phyloP scores from a whole-genome alignment of 2,797 vertebrate genomes.

The Acanthis flammea region DNA sequence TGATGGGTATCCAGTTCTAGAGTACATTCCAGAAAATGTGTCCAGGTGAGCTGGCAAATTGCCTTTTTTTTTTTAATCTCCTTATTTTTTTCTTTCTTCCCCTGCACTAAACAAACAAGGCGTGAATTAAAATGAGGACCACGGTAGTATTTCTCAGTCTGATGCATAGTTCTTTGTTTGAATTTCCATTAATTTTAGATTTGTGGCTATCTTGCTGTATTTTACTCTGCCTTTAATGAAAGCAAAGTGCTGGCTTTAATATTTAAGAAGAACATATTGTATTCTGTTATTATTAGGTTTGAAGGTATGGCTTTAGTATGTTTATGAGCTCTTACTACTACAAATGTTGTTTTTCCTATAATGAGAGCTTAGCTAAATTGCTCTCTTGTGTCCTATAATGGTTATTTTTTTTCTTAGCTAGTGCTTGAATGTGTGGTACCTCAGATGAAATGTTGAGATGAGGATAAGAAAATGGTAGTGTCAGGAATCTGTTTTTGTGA shows the following conservation, averaged over 20 bases:
- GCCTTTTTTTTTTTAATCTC: too few relatives aligned
- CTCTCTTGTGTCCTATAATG: constrained; percentile 28
- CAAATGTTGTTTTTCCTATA: constrained; percentile 55
- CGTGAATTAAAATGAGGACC: not conserved
- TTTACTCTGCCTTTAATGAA: constrained; percentile 25
- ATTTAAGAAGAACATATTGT: constrained; percentile 37
- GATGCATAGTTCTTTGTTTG: not conserved
- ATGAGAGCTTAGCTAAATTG: constrained; percentile 37
- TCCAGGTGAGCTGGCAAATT: constrained; percentile 74
- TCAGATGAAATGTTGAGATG: not conserved
- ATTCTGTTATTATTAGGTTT: constrained; percentile 13
- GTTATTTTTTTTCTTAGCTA: not conserved
- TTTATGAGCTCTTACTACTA: not conserved
- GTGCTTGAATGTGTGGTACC: not conserved
- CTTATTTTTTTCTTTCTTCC: not conserved
- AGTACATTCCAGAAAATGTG: constrained; percentile 92
- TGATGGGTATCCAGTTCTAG: constrained; percentile 91
- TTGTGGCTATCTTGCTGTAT: not conserved
- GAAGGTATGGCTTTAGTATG: not conserved
- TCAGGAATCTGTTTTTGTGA: not conserved
- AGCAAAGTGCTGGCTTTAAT: constrained; percentile 3
- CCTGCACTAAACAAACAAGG: not conserved
- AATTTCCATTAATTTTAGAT: not conserved
- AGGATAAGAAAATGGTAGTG: not conserved
- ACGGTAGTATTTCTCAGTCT: not conserved